These are phyloP conservation scores for Prenolepis imparis DNA, from an alignment of 2,888 invertebrate genomes.

Conservation along the genomic window DNA sequence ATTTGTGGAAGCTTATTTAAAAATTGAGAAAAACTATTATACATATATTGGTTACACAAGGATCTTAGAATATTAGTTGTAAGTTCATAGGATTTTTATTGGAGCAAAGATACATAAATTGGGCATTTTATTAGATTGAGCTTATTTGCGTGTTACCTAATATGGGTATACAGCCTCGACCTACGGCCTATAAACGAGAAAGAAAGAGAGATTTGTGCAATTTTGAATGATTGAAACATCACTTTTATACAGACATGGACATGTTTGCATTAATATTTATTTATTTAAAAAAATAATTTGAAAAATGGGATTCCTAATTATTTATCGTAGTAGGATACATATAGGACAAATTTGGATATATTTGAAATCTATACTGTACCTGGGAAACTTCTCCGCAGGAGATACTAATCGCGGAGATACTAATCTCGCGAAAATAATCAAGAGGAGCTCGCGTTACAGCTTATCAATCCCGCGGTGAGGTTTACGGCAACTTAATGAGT, in stretches of 20 bases:
- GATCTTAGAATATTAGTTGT: background rate
- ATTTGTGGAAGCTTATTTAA: background rate
- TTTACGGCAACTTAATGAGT: conserved; percentile 73
- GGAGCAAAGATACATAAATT: conserved; percentile 27
- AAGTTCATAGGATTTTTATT: background rate
- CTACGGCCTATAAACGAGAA: background rate
- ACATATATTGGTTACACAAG: background rate
- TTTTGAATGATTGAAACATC: background rate
- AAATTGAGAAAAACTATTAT: background rate
- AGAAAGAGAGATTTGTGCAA: background rate
- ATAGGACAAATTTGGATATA: too few relatives aligned
- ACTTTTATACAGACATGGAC: background rate
- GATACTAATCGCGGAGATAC: background rate
- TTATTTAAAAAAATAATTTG: background rate
- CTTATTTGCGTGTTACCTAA: conserved; percentile 14
- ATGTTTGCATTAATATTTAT: background rate
- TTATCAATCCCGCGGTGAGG: conserved; percentile 63
- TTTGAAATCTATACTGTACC: too few relatives aligned
- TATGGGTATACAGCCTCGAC: background rate
- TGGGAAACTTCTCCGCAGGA: background rate
- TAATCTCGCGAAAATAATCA: conserved; percentile 58
- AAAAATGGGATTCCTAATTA: too few relatives aligned
- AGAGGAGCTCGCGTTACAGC: conserved; percentile 43
- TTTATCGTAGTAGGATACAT: too few relatives aligned
- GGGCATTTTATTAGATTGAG: conserved; percentile 5